Conservation (phyloP, 1,140 invertebrate species). For the Drosophila bifasciata region DNA sequence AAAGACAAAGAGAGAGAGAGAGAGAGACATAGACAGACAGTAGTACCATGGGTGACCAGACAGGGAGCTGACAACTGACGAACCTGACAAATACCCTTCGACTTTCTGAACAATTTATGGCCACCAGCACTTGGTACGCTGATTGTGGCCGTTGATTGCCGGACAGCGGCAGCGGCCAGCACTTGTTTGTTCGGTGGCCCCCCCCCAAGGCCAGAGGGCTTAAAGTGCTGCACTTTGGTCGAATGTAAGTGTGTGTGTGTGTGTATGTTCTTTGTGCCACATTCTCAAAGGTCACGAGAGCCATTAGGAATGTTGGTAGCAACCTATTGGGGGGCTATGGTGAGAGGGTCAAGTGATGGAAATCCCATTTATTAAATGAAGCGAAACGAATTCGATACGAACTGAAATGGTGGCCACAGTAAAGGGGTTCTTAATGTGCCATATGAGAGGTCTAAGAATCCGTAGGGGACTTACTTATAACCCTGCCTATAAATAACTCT, state of each 20-base stretch:
- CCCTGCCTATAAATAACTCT: too few species aligned
- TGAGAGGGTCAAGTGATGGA: slow-evolving; percentile 26
- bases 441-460: too few species aligned
- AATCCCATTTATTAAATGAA: slow-evolving; percentile 53
- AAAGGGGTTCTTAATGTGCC: too few species aligned
- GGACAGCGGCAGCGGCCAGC: slow-evolving; percentile 35
- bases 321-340: slow-evolving; percentile 1
- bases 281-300: slow-evolving; percentile 67
- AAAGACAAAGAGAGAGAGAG: slow-evolving; percentile 21
- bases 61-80: slow-evolving; percentile 54
- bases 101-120: slow-evolving; percentile 77
- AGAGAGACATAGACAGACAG: slow-evolving; percentile 26
- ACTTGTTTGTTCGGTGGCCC: slow-evolving; percentile 38
- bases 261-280: slow-evolving; percentile 51
- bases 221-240: slow-evolving; percentile 49
- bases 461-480: too few species aligned
- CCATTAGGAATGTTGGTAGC: slow-evolving; percentile 12
- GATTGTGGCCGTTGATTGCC: slow-evolving; percentile 74
- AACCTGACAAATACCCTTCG: slow-evolving; percentile 79
- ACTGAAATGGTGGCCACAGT: too few species aligned
- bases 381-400: slow-evolving; percentile 33
- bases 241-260: slow-evolving; percentile 9
- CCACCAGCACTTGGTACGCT: slow-evolving; percentile 66
- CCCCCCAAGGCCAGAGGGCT: slow-evolving; percentile 66
- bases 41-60: slow-evolving; percentile 3